A percentile compares a stretch with the other conserved stretches of the same genome.
phyloP scores from a whole-genome alignment of 2,888 invertebrate genomes.

The Xestia sexstrigata region DNA sequence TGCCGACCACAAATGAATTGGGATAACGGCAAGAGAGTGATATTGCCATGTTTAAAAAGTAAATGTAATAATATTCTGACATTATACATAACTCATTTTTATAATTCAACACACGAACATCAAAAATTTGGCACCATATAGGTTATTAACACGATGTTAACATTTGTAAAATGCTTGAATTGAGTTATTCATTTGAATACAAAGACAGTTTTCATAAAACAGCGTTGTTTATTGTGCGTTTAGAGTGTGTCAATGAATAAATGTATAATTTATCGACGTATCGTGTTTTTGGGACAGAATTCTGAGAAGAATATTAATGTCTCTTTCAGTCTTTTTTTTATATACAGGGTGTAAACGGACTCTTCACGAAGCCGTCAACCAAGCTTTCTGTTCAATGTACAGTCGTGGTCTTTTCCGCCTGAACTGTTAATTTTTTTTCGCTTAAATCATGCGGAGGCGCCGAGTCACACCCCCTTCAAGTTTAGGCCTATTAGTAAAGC shows the following conservation, averaged over 20 bases:
- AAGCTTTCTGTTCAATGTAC: no score
- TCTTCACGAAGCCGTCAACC: no score
- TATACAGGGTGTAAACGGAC: no score
- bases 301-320: not conserved
- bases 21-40: no score
- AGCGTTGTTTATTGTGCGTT: conserved; percentile 19
- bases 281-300: not conserved
- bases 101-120: not conserved
- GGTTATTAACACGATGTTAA: not conserved
- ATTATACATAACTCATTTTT: not conserved
- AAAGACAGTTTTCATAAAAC: conserved; percentile 33
- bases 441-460: no score
- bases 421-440: no score
- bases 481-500: no score
- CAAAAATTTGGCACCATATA: not conserved
- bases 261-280: conserved; percentile 12
- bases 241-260: conserved; percentile 26
- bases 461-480: no score
- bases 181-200: conserved; percentile 45
- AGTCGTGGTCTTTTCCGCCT: no score
- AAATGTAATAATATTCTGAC: not conserved
- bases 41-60: not conserved
- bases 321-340: not conserved
- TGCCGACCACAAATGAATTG: no score
- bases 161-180: conserved; percentile 22